A percentile compares a stretch with the other conserved stretches of the same genome.
These are phyloP conservation scores for Candoia aspera DNA, from an alignment of 2,113 vertebrate species.

Conservation along the genomic window DNA sequence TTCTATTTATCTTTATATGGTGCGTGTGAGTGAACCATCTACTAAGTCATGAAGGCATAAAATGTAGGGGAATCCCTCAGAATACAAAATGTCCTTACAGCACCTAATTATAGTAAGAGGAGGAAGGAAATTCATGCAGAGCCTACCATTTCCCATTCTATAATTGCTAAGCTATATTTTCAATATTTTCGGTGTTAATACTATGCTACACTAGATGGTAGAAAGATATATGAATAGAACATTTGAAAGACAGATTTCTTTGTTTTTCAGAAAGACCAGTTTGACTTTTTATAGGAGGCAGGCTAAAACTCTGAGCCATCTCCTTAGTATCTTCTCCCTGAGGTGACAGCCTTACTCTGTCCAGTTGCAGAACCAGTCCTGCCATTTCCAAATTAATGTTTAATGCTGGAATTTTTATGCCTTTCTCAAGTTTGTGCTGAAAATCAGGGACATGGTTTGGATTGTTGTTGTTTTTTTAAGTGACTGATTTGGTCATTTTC, in stretches of 20 bases:
- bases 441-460: too few species aligned
- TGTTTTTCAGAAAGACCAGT: neutral
- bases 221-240: neutral
- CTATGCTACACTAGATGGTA: neutral
- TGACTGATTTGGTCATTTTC: neutral
- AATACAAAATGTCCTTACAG: neutral
- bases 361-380: neutral
- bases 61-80: neutral
- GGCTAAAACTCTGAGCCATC: neutral
- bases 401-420: too few species aligned
- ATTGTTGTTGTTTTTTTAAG: neutral
- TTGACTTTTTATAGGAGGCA: neutral
- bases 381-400: neutral
- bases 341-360: neutral
- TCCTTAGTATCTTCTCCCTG: neutral
- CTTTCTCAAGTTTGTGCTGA: neutral
- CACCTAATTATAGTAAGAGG: neutral
- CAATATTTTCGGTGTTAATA: neutral
- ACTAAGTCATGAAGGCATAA: neutral
- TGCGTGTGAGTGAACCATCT: neutral
- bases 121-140: neutral
- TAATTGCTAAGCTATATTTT: neutral
- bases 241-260: neutral
- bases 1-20: neutral
- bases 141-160: neutral